Evolutionary conservation across 2,888 invertebrate genomes (phyloP).

Genomic region (Apamea sordens): DNA sequence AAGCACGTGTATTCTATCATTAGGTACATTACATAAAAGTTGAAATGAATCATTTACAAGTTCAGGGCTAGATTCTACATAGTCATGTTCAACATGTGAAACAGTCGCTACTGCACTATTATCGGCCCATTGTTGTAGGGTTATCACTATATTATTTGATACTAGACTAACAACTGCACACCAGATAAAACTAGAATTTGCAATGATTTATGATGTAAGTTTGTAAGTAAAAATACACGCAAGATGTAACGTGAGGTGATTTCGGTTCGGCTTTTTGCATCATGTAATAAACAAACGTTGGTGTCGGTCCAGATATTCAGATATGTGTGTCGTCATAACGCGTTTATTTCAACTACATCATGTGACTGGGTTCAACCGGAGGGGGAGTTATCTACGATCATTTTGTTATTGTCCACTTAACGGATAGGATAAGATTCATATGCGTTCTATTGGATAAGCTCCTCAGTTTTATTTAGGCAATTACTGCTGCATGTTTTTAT

Average conservation of each 20-base stretch:
- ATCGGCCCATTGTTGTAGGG: constrained; percentile 47
- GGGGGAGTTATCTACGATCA: constrained; percentile 60
- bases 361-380: constrained; percentile 65
- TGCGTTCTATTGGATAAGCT: constrained; percentile 47
- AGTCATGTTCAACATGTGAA: constrained; percentile 65
- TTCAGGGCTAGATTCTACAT: constrained; percentile 73
- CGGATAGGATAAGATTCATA: constrained; percentile 52
- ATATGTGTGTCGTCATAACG: constrained; percentile 52
- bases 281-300: constrained; percentile 65
- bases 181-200: constrained; percentile 52
- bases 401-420: constrained; percentile 70
- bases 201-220: constrained; percentile 37
- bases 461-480: constrained; percentile 40
- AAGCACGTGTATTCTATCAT: constrained; percentile 36
- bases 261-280: constrained; percentile 53
- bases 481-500: constrained; percentile 36
- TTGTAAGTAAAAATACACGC: constrained; percentile 37
- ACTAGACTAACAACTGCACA: constrained; percentile 40
- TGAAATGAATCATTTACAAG: constrained; percentile 75
- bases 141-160: constrained; percentile 58
- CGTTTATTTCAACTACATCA: constrained; percentile 68
- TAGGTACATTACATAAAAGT: constrained; percentile 41
- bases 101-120: constrained; percentile 34
- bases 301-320: constrained; percentile 57
- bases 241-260: constrained; percentile 36